Conservation (phyloP, 2,113 vertebrate genomes). For the Ceyx cyanopectus region DNA sequence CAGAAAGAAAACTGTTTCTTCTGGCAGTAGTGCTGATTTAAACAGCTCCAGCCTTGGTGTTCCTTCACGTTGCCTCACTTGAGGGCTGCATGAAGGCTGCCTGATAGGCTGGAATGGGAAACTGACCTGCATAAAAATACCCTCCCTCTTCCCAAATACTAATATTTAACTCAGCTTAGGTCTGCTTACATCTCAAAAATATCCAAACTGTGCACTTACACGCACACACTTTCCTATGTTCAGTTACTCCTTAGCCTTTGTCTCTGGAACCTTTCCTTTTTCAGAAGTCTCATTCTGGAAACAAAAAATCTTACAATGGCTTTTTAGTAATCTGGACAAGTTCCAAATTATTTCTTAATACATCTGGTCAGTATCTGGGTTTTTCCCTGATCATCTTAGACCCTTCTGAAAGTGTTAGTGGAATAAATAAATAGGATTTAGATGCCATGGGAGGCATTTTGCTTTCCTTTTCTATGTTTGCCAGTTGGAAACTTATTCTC, state of each 20-base stretch:
- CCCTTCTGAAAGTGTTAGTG: not conserved
- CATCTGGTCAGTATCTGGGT: not conserved
- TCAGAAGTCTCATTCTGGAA: conserved; percentile 18
- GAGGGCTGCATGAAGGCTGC: not conserved
- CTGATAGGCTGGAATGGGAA: not conserved
- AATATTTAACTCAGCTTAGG: not conserved
- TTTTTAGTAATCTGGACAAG: conserved; percentile 23
- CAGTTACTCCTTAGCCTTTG: conserved; percentile 32
- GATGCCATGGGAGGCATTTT: not conserved
- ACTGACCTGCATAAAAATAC: not conserved
- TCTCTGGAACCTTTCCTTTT: conserved; percentile 33
- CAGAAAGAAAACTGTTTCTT: not conserved
- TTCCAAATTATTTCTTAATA: conserved; percentile 29
- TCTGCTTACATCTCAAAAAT: not conserved
- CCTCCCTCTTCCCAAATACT: not conserved
- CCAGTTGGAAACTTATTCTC: not conserved
- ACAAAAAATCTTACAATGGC: not conserved
- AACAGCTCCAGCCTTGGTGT: not conserved
- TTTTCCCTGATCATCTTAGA: not conserved
- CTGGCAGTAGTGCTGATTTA: not conserved
- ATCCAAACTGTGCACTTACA: not conserved
- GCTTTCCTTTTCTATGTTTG: not conserved
- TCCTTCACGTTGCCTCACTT: not conserved
- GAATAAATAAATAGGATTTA: not conserved
- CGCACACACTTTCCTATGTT: not conserved